A percentile compares a stretch with the other conserved stretches of the same genome.
Conservation (phyloP, 1,140 invertebrate species). For the Anastrepha obliqua region DNA sequence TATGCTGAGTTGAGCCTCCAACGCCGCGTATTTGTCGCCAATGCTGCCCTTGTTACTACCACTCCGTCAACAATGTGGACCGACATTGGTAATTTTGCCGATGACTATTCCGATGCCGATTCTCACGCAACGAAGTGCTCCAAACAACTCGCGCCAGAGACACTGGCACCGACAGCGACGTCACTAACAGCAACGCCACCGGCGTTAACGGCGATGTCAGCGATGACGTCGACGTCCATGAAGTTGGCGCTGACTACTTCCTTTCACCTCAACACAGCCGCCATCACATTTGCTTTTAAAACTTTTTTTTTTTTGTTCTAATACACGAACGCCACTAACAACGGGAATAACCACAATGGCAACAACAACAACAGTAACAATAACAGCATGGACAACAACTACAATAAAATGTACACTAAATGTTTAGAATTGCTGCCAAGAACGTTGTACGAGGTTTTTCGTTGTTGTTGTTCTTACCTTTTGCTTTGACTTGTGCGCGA, state of each 20-base stretch:
- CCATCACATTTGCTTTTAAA: neutral
- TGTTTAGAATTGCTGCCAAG: neutral
- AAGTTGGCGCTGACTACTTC: conserved; percentile 11
- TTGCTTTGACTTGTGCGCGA: conserved; percentile 7
- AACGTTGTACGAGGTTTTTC: neutral
- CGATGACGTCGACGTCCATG: neutral
- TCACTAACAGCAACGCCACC: neutral
- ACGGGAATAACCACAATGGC: neutral
- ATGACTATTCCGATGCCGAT: conserved; percentile 47
- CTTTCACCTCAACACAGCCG: conserved; percentile 8
- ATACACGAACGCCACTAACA: neutral
- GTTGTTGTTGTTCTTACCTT: conserved; percentile 18
- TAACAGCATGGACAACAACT: neutral
- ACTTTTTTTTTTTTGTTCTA: conserved; percentile 36
- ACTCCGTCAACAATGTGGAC: conserved; percentile 25
- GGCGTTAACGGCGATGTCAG: neutral
- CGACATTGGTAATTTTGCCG: conserved; percentile 26
- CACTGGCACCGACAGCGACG: conserved; percentile 6
- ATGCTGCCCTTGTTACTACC: conserved; percentile 34
- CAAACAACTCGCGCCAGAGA: conserved; percentile 14
- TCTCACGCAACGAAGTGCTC: conserved; percentile 49
- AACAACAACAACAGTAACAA: neutral
- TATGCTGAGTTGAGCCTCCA: neutral
- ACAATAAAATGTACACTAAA: conserved; percentile 23
- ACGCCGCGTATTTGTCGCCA: conserved; percentile 16